Percentiles rank a stretch among this genome's conserved stretches.
Evolutionary conservation across 2,888 invertebrate genomes (phyloP).

Genomic region (Apocheima hispidaria): DNA sequence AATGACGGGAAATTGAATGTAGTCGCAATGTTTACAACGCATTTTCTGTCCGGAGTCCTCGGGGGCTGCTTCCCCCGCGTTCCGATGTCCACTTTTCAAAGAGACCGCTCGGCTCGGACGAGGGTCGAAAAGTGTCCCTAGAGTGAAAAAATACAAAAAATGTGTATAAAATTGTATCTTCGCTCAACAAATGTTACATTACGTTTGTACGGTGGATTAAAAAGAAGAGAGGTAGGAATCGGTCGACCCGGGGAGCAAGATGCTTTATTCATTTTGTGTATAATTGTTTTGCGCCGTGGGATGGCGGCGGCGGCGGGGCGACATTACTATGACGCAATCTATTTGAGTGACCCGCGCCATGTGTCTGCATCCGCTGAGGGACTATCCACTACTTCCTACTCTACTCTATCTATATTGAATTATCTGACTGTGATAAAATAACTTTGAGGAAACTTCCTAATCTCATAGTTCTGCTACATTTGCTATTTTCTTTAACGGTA

Average conservation of each 20-base stretch:
- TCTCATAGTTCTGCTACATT: slow-evolving; percentile 42
- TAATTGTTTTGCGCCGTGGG: slow-evolving; percentile 80
- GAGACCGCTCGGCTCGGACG: slow-evolving; percentile 86
- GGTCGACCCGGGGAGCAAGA: slow-evolving; percentile 59
- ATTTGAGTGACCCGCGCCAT: slow-evolving; percentile 78
- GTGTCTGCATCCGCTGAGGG: slow-evolving; percentile 59
- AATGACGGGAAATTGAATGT: slow-evolving; percentile 87
- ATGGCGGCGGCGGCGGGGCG: slow-evolving; percentile 47
- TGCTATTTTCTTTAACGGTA: slow-evolving; percentile 36
- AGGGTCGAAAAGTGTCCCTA: slow-evolving; percentile 86
- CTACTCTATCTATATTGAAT: slow-evolving; percentile 58
- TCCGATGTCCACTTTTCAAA: slow-evolving; percentile 87
- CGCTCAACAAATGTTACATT: slow-evolving; percentile 75
- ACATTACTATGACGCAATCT: slow-evolving; percentile 79
- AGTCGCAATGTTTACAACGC: slow-evolving; percentile 87
- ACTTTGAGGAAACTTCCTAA: slow-evolving; percentile 48
- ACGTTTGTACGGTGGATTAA: slow-evolving; percentile 75
- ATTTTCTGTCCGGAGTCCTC: slow-evolving; percentile 84
- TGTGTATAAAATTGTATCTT: slow-evolving; percentile 78
- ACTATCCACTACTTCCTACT: slow-evolving; percentile 52
- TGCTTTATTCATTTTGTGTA: slow-evolving; percentile 80
- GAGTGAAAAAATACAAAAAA: slow-evolving; percentile 83
- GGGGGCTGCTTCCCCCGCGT: slow-evolving; percentile 85
- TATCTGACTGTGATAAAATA: slow-evolving; percentile 63
- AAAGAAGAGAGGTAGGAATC: slow-evolving; percentile 70